Base-by-base conservation (phyloP, 2,888 invertebrate species). In the Polymixis lichenea region DNA sequence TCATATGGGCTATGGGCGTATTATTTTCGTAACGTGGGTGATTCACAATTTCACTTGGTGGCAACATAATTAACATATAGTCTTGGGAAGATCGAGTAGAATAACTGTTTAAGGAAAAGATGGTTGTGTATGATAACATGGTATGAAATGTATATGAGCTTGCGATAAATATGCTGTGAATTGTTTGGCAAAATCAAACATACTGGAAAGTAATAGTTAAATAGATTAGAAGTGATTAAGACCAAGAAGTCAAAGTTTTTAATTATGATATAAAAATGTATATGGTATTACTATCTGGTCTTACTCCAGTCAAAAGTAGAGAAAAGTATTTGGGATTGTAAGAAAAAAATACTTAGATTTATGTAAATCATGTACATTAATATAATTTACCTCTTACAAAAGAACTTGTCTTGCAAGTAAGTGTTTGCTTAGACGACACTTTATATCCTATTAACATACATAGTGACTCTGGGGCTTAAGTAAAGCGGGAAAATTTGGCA, bases 21-120 rank as follows among this genome's bases (percentile, higher is more conserved):
- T 71, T 66, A 83, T 78, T 56, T 71, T 70, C 46, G 51, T 61
- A 53, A 43, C 58, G 51, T 60, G 49, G 53, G 62, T 77, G 62
- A 70, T 84, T 60, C 68, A 58, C 75, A 58, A 78, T 78, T 72
- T 74, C 67, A 75, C 53, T 62, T 65, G 58, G 60, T 60, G 46
- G 83, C 51, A 79, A 83, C 75, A 79, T 79, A 79, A 75, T 78
- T 83, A 82, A 83, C 75, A 71, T 78, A 68, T 61, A 71, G 83
- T 61, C 70, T 78, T 78, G 78, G 51, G 60, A 83, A 75, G 58
- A 83, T 61, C 38, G 70, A 64, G 55, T 6, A 64, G 61, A 61
- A 64, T 70, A 71, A 71, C n/a, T 68, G 62, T 55, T 66, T 55
- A 38, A 56, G 64, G 38, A 70, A 61, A 82, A 78, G 22, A 67